Conservation (phyloP, 2,888 invertebrate species). For the Entomobrya multifasciata region DNA sequence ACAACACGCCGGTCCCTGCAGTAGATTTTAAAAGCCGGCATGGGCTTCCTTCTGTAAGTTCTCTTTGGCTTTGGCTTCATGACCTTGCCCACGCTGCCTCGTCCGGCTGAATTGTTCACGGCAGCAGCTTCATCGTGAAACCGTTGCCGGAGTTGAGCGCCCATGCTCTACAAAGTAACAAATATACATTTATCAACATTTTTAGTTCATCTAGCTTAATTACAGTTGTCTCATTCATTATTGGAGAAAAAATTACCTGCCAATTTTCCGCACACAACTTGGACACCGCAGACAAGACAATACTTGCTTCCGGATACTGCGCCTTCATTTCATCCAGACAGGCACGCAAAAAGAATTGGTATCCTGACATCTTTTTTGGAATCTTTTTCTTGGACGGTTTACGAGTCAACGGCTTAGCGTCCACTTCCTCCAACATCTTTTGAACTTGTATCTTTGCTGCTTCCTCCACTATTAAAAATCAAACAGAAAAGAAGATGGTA, state of each 20-base stretch:
- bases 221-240: no score
- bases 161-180: background rate
- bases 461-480: no score
- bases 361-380: background rate
- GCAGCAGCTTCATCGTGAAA: background rate
- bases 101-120: background rate
- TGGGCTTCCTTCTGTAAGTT: background rate
- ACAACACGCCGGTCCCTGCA: background rate
- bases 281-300: background rate
- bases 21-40: background rate
- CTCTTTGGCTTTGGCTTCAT: background rate
- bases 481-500: no score
- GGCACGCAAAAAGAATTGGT: background rate
- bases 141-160: background rate
- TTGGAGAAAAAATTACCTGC: background rate
- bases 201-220: no score
- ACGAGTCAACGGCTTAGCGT: no score
- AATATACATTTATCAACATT: background rate
- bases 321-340: background rate
- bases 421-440: no score
- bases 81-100: background rate
- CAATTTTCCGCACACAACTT: conserved; percentile 6
- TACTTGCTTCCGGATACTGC: background rate
- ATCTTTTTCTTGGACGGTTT: no score
- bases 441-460: no score